These are phyloP conservation scores for Heterocephalus glaber DNA, from an alignment of 2,113 vertebrate genomes.

Conservation along the genomic window DNA sequence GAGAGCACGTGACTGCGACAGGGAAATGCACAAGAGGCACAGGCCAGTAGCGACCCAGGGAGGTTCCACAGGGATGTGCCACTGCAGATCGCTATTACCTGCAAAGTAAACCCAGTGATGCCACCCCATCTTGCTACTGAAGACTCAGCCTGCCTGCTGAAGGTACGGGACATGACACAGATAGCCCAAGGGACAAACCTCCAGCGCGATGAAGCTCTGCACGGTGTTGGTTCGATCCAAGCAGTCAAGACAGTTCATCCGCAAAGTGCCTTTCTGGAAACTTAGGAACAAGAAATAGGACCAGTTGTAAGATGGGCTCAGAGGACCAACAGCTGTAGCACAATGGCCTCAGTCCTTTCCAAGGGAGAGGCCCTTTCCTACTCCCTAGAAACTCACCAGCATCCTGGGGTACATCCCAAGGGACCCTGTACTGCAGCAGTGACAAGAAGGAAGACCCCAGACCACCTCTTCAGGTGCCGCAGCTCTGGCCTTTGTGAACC, in stretches of 20 bases:
- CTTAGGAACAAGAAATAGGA: conserved; percentile 65
- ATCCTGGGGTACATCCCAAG: accelerated
- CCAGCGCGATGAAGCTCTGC: conserved; percentile 86
- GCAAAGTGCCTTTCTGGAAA: conserved; percentile 87
- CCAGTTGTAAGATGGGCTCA: accelerated
- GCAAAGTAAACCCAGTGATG: not conserved
- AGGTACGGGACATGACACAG: not conserved
- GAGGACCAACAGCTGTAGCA: accelerated
- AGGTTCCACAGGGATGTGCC: not conserved
- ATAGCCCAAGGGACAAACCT: conserved; percentile 81
- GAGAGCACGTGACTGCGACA: not conserved
- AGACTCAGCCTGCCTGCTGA: too few species aligned
- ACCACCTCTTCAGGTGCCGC: not conserved
- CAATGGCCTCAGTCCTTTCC: accelerated
- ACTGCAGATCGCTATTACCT: accelerated
- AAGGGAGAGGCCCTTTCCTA: not conserved
- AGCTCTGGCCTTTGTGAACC: accelerated
- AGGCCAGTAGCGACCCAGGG: not conserved
- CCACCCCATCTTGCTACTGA: accelerated
- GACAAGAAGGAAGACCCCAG: too few species aligned
- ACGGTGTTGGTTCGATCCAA: conserved; percentile 86
- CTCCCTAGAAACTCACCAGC: not conserved
- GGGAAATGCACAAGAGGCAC: not conserved
- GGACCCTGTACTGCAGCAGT: not conserved
- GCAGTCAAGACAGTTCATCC: conserved; percentile 89